A percentile compares a stretch with the other conserved stretches of the same genome.
Evolutionary conservation across 23 tunicate species (phyloP).

Genomic region (Trididemnum miniatum): DNA sequence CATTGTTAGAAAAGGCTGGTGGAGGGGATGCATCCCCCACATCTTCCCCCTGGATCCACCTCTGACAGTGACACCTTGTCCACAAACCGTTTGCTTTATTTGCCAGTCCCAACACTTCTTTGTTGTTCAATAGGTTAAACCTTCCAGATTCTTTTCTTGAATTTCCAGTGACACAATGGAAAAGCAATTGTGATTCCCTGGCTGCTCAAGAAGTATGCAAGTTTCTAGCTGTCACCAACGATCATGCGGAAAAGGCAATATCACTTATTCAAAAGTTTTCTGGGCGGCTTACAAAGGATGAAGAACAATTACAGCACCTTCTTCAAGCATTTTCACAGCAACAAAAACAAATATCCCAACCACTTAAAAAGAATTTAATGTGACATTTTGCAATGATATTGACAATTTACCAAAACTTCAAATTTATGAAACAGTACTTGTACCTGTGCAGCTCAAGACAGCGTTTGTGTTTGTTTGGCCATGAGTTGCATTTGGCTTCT

Average conservation of each 20-base stretch:
- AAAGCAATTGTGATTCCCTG: not conserved
- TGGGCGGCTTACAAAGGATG: not conserved
- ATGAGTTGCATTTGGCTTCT: too few species aligned
- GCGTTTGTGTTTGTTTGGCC: too few species aligned
- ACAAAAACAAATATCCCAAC: not conserved
- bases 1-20: too few species aligned
- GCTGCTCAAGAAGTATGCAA: not conserved
- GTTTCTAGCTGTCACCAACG: not conserved
- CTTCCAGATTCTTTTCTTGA: not conserved
- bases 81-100: not conserved
- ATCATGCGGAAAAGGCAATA: not conserved
- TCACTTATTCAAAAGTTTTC: not conserved
- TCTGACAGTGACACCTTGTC: too few species aligned
- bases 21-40: too few species aligned
- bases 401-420: too few species aligned
- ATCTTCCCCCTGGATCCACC: too few species aligned
- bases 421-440: too few species aligned
- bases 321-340: not conserved
- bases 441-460: too few species aligned
- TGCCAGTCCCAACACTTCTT: not conserved
- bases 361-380: not conserved
- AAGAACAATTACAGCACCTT: not conserved
- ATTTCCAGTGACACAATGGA: not conserved
- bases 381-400: too few species aligned
- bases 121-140: not conserved